These are phyloP conservation scores for Lutraria lutraria DNA, from an alignment of 2,888 invertebrate species.

Conservation along the genomic window DNA sequence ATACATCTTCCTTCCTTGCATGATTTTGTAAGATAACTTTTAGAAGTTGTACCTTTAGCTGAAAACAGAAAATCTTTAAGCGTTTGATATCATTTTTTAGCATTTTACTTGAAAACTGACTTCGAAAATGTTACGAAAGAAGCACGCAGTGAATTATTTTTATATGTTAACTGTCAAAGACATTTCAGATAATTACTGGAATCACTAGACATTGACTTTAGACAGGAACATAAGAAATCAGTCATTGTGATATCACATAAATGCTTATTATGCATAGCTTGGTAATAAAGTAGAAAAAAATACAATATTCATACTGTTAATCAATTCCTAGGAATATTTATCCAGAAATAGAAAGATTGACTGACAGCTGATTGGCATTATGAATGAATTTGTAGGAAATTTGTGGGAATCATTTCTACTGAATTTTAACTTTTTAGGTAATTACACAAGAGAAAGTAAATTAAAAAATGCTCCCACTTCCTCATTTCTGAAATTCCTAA, in stretches of 20 bases:
- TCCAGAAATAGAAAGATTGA: not conserved
- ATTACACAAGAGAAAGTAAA: not conserved
- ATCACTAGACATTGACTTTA: not conserved
- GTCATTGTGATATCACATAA: not conserved
- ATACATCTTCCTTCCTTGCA: too few species aligned
- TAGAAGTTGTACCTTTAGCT: too few species aligned
- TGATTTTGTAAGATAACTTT: too few species aligned
- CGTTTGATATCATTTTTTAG: too few species aligned
- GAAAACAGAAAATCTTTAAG: too few species aligned
- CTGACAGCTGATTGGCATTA: not conserved
- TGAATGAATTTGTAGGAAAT: not conserved
- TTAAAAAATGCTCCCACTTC: not conserved
- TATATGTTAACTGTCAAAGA: not conserved
- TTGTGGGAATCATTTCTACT: not conserved
- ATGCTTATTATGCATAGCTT: not conserved
- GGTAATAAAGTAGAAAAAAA: not conserved
- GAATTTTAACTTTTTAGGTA: not conserved
- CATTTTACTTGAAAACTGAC: too few species aligned
- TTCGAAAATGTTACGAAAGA: too few species aligned
- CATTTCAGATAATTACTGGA: not conserved
- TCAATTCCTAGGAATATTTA: not conserved
- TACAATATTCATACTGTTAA: not conserved
- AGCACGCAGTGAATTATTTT: too few species aligned
- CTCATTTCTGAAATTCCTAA: conserved; percentile 32
- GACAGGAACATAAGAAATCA: conserved; percentile 6